A percentile compares a stretch with the other conserved stretches of the same genome.
Conservation (phyloP, 2,797 vertebrate genomes). For the Sarcoramphus papa region DNA sequence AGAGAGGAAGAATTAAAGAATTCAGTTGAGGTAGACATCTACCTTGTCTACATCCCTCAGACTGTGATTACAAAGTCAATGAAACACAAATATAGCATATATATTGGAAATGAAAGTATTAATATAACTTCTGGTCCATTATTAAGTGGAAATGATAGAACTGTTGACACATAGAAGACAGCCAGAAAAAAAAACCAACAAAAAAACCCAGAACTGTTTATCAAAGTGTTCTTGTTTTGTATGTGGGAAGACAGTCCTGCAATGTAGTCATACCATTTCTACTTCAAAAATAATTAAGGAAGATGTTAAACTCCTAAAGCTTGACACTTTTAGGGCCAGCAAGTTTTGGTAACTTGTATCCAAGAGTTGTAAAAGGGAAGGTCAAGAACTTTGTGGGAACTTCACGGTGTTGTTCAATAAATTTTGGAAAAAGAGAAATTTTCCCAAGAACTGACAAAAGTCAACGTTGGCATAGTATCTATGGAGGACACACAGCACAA, state of each 20-base stretch:
- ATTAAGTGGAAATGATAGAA: neutral
- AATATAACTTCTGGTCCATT: neutral
- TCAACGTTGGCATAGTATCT: rapidly evolving
- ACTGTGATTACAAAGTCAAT: neutral
- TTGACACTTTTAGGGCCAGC: neutral
- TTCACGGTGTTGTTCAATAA: rapidly evolving
- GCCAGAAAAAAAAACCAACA: neutral
- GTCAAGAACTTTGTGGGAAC: neutral
- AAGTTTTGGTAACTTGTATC: neutral
- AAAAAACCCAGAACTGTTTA: neutral
- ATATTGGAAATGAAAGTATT: neutral
- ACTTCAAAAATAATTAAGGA: neutral
- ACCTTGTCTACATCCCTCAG: neutral
- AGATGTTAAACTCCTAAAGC: neutral
- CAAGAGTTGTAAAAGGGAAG: neutral
- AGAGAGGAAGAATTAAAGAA: neutral
- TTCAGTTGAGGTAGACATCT: neutral
- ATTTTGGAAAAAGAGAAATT: neutral
- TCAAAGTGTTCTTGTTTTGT: neutral
- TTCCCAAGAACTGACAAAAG: neutral
- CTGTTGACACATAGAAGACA: neutral
- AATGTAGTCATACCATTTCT: neutral
- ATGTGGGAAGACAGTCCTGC: neutral
- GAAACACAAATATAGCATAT: neutral
- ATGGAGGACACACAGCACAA: neutral